Base-by-base conservation (phyloP, 2,888 invertebrate genomes). In the Gymnocheta viridis region DNA sequence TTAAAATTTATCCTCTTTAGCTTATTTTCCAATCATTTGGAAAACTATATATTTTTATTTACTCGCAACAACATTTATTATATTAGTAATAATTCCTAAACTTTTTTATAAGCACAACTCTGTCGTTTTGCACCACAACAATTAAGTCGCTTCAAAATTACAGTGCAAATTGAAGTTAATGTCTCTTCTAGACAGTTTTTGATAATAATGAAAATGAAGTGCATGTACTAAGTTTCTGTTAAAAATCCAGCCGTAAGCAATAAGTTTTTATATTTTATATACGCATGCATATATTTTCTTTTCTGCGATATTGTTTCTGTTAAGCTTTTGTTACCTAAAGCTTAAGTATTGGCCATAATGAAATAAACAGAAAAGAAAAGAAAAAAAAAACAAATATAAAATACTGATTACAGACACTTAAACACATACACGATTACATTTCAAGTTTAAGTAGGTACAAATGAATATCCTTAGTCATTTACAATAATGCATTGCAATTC, bases 391-490 rank as follows among this genome's bases (percentile, higher is more conserved):
- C 29, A 47, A 14, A 29, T 64, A 64, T 29, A 64, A 79, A 64
- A 73, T 51, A 66, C 84, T 73, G 81, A 84, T 81, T 84, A n/a
- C 77, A 54, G 19, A 64, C 62, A 72, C 41, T 24, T 44, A 60
- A 66, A 80, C 38, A 66, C 60, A 76, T 17, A 66, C 47, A 64
- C 49, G 14, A 62, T 38, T 62, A 77, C 47, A 64, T 29, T 58
- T 41, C 76, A 84, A 49, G 72, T 80, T 80, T 78, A 76, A 73
- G 82, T 67, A 84, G 79, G 44, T 80, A 78, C 77, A 78, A 80
- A 82, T 82, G 82, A 76, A 82, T 82, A 80, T 84, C 72, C 85
- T 83, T 78, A 85, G 82, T 83, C 83, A 85, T 83, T 79, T 78
- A 38, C 67, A 84, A 81, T 84, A 81, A 84, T 84, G 77, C 81